Conservation (phyloP, 2,797 vertebrate genomes). For the Perodicticus potto region DNA sequence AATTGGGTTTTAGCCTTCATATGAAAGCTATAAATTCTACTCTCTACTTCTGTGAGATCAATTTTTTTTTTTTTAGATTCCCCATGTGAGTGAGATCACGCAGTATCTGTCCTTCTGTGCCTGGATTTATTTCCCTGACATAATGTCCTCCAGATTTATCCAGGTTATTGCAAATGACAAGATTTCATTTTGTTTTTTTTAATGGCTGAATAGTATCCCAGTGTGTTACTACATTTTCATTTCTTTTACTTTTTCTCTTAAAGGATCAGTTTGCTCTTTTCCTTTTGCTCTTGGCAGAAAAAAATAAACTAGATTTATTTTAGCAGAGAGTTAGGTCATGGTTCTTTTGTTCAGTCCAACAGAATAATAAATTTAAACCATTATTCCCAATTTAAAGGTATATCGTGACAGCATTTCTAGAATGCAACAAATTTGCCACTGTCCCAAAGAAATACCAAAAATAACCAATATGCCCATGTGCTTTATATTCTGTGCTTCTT, state of each 20-base stretch:
- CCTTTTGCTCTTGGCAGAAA: not conserved
- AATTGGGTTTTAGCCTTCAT: no score
- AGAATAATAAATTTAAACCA: not conserved
- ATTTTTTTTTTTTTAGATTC: no score
- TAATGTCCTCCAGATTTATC: no score
- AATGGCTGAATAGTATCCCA: no score
- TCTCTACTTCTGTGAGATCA: no score
- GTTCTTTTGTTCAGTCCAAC: not conserved
- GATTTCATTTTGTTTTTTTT: no score
- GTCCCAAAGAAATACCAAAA: not conserved
- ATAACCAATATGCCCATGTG: not conserved
- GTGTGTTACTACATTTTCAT: no score
- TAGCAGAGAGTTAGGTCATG: not conserved
- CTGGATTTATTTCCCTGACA: no score
- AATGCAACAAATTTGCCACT: not conserved
- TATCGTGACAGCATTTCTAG: not conserved
- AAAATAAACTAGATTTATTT: not conserved
- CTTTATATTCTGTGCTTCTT: not conserved
- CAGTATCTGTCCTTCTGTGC: no score
- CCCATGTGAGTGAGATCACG: no score
- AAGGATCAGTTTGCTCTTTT: not conserved
- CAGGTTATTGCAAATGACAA: no score
- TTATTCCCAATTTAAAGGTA: not conserved
- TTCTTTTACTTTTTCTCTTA: not conserved
- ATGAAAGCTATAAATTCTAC: no score